Percentiles rank a stretch among this genome's conserved stretches.
Evolutionary conservation across 1,140 invertebrate species (phyloP).

Genomic region (Drosophila tropicalis): DNA sequence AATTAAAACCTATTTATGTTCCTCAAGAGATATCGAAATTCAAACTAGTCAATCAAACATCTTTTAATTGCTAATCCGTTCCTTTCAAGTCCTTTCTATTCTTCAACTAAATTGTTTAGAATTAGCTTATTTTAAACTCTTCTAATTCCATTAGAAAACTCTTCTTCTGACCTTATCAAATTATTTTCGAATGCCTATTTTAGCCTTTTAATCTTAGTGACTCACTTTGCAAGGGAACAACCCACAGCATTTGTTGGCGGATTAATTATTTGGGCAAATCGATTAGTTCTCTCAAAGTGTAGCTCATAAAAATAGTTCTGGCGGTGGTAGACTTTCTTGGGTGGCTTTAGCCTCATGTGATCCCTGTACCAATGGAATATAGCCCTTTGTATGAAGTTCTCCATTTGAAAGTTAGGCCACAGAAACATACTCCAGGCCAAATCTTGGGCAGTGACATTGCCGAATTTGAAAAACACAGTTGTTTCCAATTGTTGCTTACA

Average conservation of each 20-base stretch:
- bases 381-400: not conserved
- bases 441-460: not conserved
- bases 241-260: constrained; percentile 17
- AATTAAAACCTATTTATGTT: too few relatives aligned
- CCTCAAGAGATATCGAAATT: too few relatives aligned
- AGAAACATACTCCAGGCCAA: not conserved
- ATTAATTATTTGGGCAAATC: constrained; percentile 23
- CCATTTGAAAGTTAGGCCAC: not conserved
- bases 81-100: too few relatives aligned
- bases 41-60: too few relatives aligned
- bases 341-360: not conserved
- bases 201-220: too few relatives aligned
- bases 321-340: not conserved
- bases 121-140: too few relatives aligned
- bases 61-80: too few relatives aligned
- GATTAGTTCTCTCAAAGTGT: not conserved
- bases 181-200: too few relatives aligned
- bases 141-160: too few relatives aligned
- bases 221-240: constrained; percentile 42
- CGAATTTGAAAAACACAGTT: not conserved
- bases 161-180: too few relatives aligned
- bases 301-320: not conserved
- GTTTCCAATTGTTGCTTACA: not conserved
- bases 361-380: constrained; percentile 27
- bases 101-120: too few relatives aligned